phyloP scores from a whole-genome alignment of 1,140 invertebrate genomes.

The Goniozus legneri region DNA sequence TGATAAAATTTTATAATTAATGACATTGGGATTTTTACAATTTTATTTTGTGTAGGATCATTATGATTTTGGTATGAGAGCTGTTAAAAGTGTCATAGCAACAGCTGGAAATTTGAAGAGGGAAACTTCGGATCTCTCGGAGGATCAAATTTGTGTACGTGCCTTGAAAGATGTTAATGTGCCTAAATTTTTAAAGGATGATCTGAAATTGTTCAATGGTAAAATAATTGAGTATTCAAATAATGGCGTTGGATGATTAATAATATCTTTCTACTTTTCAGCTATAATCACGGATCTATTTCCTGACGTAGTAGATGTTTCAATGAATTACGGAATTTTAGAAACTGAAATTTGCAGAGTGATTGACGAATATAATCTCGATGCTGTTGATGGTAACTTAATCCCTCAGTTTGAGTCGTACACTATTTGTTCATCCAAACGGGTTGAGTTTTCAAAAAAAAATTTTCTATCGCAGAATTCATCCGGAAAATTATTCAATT shows the following conservation, averaged over 20 bases:
- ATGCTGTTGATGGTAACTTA: slow-evolving; percentile 58
- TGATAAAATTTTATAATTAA: slow-evolving; percentile 8
- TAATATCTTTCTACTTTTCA: slow-evolving; percentile 26
- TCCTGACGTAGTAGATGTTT: slow-evolving; percentile 61
- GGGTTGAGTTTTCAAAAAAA: too few species aligned
- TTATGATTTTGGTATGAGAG: slow-evolving; percentile 59
- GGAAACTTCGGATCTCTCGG: slow-evolving; percentile 62
- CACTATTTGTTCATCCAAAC: too few species aligned
- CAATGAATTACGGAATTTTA: slow-evolving; percentile 59
- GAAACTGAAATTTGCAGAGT: slow-evolving; percentile 45
- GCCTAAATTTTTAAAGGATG: slow-evolving; percentile 69
- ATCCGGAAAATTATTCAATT: slow-evolving; percentile 73
- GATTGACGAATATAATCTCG: slow-evolving; percentile 47
- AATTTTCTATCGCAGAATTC: too few species aligned
- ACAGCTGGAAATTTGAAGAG: slow-evolving; percentile 68
- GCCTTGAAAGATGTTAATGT: slow-evolving; percentile 71
- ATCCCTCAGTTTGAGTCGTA: background rate
- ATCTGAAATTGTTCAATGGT: slow-evolving; percentile 66
- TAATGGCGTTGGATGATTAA: background rate
- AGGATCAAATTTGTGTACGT: slow-evolving; percentile 57
- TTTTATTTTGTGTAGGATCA: slow-evolving; percentile 46
- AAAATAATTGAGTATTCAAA: slow-evolving; percentile 11
- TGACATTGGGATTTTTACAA: background rate
- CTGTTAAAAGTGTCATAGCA: slow-evolving; percentile 65
- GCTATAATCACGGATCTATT: slow-evolving; percentile 74